These are phyloP conservation scores for Alaudala cheleensis DNA, from an alignment of 2,113 vertebrate genomes.

Conservation along the genomic window DNA sequence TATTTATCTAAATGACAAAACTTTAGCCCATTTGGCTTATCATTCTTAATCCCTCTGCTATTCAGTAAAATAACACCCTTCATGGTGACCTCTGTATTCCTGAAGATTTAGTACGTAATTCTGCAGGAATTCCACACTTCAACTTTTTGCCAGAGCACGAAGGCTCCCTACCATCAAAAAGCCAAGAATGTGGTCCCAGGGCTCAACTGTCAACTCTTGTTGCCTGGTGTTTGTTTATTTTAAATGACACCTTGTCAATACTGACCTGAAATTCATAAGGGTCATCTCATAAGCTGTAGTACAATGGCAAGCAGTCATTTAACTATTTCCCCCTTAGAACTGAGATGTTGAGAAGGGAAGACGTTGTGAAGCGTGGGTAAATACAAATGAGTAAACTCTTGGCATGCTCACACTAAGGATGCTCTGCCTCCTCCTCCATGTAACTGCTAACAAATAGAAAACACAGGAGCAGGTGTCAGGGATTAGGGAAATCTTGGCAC, in stretches of 20 bases:
- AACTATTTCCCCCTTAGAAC: neutral
- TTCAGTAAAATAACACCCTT: conserved; percentile 62
- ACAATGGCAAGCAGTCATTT: neutral
- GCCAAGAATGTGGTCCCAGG: conserved; percentile 31
- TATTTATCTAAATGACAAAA: conserved; percentile 62
- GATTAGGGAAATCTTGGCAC: neutral
- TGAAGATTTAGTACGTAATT: conserved; percentile 59
- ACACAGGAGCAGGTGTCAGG: neutral
- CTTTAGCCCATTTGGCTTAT: conserved; percentile 4
- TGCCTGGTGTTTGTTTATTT: conserved; percentile 43
- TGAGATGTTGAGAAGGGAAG: neutral
- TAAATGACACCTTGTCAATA: conserved; percentile 44
- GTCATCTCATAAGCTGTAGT: neutral
- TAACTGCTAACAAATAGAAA: neutral
- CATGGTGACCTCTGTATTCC: conserved; percentile 52
- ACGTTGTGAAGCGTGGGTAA: neutral
- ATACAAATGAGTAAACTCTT: neutral
- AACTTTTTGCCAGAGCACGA: conserved; percentile 38
- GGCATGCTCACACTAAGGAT: neutral
- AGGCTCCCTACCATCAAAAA: conserved; percentile 36
- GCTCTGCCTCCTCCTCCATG: neutral
- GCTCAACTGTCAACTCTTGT: conserved; percentile 28
- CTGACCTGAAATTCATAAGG: conserved; percentile 2
- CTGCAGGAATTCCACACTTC: conserved; percentile 57
- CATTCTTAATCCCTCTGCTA: conserved; percentile 55